Evolutionary conservation across 1,140 invertebrate species (phyloP).

Genomic region (Ceratina australensis): DNA sequence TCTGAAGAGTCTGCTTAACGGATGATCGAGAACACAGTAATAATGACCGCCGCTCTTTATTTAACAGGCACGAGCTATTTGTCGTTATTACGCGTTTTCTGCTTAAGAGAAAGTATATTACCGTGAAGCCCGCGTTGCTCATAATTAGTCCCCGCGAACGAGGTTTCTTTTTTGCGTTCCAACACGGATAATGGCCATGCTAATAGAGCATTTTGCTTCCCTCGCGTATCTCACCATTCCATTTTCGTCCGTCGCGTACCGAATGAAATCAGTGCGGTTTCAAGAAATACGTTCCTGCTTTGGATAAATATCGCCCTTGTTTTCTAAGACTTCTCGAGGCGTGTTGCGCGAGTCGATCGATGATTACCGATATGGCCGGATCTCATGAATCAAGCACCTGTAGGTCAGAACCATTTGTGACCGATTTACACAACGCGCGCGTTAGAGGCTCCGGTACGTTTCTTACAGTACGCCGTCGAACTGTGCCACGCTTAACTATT

Average conservation of each 20-base stretch:
- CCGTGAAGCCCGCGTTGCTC: background rate
- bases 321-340: slow-evolving; percentile 27
- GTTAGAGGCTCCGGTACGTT: background rate
- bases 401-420: slow-evolving; percentile 42
- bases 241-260: background rate
- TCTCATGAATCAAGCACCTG: slow-evolving; percentile 38
- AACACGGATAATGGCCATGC: background rate
- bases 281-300: background rate
- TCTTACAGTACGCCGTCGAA: background rate
- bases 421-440: slow-evolving; percentile 42
- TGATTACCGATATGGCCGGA: slow-evolving; percentile 38
- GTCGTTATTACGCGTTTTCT: background rate
- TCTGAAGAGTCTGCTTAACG: slow-evolving; percentile 34
- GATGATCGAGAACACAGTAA: slow-evolving; percentile 59
- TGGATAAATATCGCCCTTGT: slow-evolving; percentile 10
- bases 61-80: background rate
- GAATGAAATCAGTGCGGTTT: background rate
- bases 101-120: slow-evolving; percentile 20
- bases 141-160: slow-evolving; percentile 14
- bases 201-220: background rate
- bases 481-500: slow-evolving; percentile 20
- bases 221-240: background rate
- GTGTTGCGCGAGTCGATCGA: slow-evolving; percentile 28
- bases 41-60: slow-evolving; percentile 1
- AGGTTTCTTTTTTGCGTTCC: slow-evolving; percentile 14